Evolutionary conservation across 2,797 vertebrate genomes (phyloP), one percentile per base, ranked within the genome.

Genomic region (Sylvia borin): DNA sequence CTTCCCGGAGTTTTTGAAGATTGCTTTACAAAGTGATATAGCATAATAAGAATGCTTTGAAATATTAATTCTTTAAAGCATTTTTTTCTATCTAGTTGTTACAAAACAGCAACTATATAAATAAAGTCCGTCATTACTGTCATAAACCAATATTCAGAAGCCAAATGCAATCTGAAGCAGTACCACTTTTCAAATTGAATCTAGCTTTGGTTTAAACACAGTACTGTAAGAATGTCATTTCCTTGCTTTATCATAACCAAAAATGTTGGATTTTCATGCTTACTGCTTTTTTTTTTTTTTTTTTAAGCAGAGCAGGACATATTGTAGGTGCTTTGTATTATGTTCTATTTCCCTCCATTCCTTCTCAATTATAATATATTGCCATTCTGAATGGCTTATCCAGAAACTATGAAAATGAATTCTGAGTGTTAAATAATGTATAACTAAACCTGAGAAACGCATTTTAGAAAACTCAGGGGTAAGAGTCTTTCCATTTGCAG

Each of bases 401-500:
- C 73, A 81, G 58, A 75, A 93, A 90, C 32, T 31, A 29, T 32
- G 38, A 67, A 88, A 75, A 94, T 78, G 12, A 89, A 68, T 85
- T 83, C 66, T 66, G 57, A 91, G 91, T 89, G 92, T 82, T 95
- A 89, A 96, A 85, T 89, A 85, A 91, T 85, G 31, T 51, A 82
- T 81, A 90, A 54, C n/a, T 85, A 92, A 95, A 95, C 38, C n/a
- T 93, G 71, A 58, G 91, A 94, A 95, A 83, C 67, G 12, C 42
- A 75, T 88, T 95, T 95, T 47, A 86, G 45, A 90, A 89, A 80
- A 92, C 34, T 36, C 48, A 43, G 42, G 34, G 11, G n/a, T 82
- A 88, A 71, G 53, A 70, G 31, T 76, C 62, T 85, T 94, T 92
- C 62, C 67, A 78, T 80, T 87, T 74, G 67, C 31, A 50, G 45